phyloP scores from a whole-genome alignment of 2,888 invertebrate species.

The Ophion slaviceki region DNA sequence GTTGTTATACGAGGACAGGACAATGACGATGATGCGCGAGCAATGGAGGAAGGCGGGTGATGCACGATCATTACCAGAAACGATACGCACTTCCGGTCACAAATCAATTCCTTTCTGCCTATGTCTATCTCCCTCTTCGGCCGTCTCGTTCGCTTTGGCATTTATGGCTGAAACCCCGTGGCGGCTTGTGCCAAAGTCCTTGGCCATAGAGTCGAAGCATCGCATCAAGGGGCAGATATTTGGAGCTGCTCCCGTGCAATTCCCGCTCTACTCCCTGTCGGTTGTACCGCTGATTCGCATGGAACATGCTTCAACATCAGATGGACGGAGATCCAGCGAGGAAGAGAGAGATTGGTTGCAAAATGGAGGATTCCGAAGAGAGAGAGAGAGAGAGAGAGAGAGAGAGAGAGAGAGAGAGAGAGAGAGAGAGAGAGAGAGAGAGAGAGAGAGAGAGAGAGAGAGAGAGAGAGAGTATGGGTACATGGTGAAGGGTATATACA shows the following conservation, averaged over 20 bases:
- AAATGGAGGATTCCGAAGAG: neutral
- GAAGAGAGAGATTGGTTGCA: slow-evolving; percentile 34
- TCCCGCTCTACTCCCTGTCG: slow-evolving; percentile 58
- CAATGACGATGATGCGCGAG: slow-evolving; percentile 75
- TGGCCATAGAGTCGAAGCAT: slow-evolving; percentile 65
- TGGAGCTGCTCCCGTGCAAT: slow-evolving; percentile 32
- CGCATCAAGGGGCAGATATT: slow-evolving; percentile 56
- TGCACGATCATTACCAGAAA: slow-evolving; percentile 80
- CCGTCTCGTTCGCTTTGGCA: slow-evolving; percentile 64
- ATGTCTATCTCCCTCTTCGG: slow-evolving; percentile 62
- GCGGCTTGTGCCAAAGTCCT: slow-evolving; percentile 75
- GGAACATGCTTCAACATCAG: slow-evolving; percentile 47
- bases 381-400: neutral
- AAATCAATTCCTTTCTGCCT: slow-evolving; percentile 79
- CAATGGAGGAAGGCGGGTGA: slow-evolving; percentile 46
- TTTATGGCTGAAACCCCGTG: slow-evolving; percentile 81
- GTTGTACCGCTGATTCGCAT: slow-evolving; percentile 47
- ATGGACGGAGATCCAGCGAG: slow-evolving; percentile 69
- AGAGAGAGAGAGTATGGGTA: slow-evolving; percentile 10
- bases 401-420: slow-evolving; percentile 12
- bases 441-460: slow-evolving; percentile 12
- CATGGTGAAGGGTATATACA: slow-evolving; percentile 17
- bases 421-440: neutral
- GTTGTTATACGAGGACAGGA: slow-evolving; percentile 68
- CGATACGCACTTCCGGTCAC: slow-evolving; percentile 82